A percentile compares a stretch with the other conserved stretches of the same genome.
phyloP scores from a whole-genome alignment of 2,888 invertebrate genomes.

The Seira sanloemensis region DNA sequence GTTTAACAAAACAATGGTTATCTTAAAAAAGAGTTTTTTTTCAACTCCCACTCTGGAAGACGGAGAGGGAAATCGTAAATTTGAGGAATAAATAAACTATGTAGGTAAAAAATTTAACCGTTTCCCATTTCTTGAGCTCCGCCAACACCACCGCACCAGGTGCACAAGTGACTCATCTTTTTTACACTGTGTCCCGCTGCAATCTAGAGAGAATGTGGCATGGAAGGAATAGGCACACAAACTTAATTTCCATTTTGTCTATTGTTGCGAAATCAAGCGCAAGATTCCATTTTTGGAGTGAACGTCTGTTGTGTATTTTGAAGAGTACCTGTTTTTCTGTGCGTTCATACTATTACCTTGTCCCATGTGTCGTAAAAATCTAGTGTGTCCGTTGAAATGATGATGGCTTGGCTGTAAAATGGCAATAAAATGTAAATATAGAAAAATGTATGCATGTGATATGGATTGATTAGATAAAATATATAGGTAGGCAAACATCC shows the following conservation, averaged over 20 bases:
- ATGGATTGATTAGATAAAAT: too few species aligned
- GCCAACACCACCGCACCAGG: slow-evolving; percentile 13
- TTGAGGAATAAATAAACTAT: not conserved
- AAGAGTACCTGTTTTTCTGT: too few species aligned
- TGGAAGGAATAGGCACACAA: not conserved
- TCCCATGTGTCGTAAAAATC: not conserved
- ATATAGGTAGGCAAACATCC: too few species aligned
- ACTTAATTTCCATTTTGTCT: not conserved
- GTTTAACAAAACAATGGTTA: not conserved
- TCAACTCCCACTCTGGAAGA: slow-evolving; percentile 6
- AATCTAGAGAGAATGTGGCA: not conserved
- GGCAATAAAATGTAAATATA: not conserved
- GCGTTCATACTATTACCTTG: slow-evolving; percentile 16
- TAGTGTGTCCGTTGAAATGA: slow-evolving; percentile 8
- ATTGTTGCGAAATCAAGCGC: not conserved
- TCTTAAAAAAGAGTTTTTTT: not conserved
- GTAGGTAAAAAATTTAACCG: too few species aligned
- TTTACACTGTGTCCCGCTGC: not conserved
- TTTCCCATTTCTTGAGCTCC: not conserved
- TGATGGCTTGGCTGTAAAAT: not conserved
- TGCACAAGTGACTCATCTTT: slow-evolving; percentile 8
- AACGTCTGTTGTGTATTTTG: not conserved
- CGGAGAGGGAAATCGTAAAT: not conserved
- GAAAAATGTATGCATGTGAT: too few species aligned
- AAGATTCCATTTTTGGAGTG: slow-evolving; percentile 36